These are phyloP conservation scores for Lota lota DNA, from an alignment of 2,113 vertebrate genomes.

Conservation along the genomic window DNA sequence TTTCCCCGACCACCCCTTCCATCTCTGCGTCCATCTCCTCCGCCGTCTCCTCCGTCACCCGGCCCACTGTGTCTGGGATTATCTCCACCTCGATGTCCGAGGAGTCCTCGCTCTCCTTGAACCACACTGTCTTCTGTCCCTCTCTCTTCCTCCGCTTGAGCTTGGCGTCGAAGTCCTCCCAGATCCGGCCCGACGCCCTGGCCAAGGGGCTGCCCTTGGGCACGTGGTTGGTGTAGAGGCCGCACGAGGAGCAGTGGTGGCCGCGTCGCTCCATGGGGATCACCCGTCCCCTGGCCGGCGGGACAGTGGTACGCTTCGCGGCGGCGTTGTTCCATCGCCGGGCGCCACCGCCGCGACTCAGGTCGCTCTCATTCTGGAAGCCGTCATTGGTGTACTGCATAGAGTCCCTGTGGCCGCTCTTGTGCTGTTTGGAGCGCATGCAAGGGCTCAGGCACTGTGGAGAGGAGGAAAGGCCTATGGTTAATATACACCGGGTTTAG, in stretches of 20 bases:
- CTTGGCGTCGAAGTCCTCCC: constrained; percentile 45
- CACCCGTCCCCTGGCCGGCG: constrained; percentile 43
- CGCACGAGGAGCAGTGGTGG: constrained; percentile 64
- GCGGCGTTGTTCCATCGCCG: constrained; percentile 43
- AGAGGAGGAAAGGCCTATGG: background rate
- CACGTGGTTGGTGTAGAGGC: constrained; percentile 58
- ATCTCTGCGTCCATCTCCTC: constrained; percentile 55
- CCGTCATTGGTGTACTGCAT: constrained; percentile 71
- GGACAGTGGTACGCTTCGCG: constrained; percentile 51
- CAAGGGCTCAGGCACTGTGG: constrained; percentile 70
- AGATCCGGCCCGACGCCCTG: constrained; percentile 39
- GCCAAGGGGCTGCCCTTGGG: constrained; percentile 47
- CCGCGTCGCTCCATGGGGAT: constrained; percentile 57
- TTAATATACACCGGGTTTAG: constrained; percentile 25
- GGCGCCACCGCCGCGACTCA: constrained; percentile 24
- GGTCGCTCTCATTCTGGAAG: constrained; percentile 65
- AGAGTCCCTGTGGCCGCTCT: constrained; percentile 58
- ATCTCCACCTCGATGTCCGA: constrained; percentile 79
- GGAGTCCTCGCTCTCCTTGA: constrained; percentile 77
- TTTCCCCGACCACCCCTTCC: constrained; percentile 56
- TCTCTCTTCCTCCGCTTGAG: constrained; percentile 71
- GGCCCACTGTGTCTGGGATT: constrained; percentile 72
- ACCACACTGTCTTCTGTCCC: constrained; percentile 81
- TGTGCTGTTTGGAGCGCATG: constrained; percentile 40
- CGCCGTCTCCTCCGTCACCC: constrained; percentile 59